phyloP scores from a whole-genome alignment of 2,113 vertebrate species.

The Alces alces region DNA sequence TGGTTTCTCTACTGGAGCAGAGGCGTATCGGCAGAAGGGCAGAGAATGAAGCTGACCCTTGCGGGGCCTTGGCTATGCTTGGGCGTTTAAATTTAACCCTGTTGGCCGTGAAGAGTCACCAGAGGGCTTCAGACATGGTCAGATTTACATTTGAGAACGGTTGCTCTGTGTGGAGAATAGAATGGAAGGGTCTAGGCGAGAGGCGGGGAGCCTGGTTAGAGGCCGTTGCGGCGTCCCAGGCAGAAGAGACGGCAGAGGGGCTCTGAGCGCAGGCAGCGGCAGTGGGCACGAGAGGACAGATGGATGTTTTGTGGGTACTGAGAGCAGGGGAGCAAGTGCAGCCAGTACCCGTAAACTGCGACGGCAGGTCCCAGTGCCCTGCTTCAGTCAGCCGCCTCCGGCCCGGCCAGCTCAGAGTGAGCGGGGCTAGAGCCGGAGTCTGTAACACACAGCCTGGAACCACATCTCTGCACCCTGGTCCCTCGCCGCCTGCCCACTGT shows the following conservation, averaged over 20 bases:
- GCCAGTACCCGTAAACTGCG: fast-evolving
- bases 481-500: neutral
- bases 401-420: fast-evolving
- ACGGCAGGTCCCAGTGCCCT: neutral
- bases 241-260: fast-evolving
- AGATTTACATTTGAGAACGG: neutral
- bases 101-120: neutral
- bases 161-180: neutral
- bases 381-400: neutral
- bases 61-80: neutral
- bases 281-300: neutral
- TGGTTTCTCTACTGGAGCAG: fast-evolving
- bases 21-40: fast-evolving
- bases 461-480: neutral
- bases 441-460: neutral
- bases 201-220: neutral
- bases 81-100: neutral
- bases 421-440: neutral
- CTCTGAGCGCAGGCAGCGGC: neutral
- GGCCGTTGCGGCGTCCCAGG: fast-evolving
- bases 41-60: neutral
- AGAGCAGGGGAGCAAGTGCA: neutral
- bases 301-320: neutral
- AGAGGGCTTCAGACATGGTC: neutral
- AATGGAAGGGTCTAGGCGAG: neutral